A percentile compares a stretch with the other conserved stretches of the same genome.
Conservation (phyloP, 2,888 invertebrate genomes). For the Orchesella flavescens region DNA sequence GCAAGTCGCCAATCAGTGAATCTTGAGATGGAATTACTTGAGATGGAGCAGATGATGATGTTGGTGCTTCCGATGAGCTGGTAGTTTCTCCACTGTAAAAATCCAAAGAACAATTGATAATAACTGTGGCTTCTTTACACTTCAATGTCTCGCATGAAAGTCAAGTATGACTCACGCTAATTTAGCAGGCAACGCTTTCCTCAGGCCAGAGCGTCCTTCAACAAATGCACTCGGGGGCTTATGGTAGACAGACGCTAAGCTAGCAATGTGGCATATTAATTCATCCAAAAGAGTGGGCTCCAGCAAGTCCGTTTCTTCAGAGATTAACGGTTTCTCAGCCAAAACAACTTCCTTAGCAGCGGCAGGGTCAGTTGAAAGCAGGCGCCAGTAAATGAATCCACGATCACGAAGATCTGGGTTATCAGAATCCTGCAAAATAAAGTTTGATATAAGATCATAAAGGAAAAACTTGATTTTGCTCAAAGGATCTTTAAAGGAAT, state of each 20-base stretch:
- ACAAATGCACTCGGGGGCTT: conserved; percentile 99
- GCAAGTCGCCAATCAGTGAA: conserved; percentile 94
- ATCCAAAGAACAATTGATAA: background rate
- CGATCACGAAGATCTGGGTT: conserved; percentile 98
- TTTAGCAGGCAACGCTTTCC: conserved; percentile 71
- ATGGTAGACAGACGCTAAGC: conserved; percentile 98
- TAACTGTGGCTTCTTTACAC: no score
- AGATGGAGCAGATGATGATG: conserved; percentile 71
- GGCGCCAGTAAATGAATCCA: conserved; percentile 99
- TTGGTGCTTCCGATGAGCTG: conserved; percentile 73
- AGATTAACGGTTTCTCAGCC: conserved; percentile 98
- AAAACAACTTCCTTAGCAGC: conserved; percentile 99
- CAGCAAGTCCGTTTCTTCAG: conserved; percentile 97
- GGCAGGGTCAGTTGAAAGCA: conserved; percentile 98
- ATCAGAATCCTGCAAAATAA: conserved; percentile 83
- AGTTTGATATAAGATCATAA: no score
- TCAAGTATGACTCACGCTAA: conserved; percentile 37
- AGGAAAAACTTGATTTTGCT: no score
- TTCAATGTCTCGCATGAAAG: no score
- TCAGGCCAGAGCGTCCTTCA: conserved; percentile 82
- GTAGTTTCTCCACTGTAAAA: conserved; percentile 62
- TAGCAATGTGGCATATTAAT: conserved; percentile 98
- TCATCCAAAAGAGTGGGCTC: conserved; percentile 98
- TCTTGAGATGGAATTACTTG: conserved; percentile 83
- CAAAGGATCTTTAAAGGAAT: no score